Percentiles rank a stretch among this genome's conserved stretches.
Conservation (phyloP, 2,888 invertebrate genomes). For the Mechanitis mazaeus region DNA sequence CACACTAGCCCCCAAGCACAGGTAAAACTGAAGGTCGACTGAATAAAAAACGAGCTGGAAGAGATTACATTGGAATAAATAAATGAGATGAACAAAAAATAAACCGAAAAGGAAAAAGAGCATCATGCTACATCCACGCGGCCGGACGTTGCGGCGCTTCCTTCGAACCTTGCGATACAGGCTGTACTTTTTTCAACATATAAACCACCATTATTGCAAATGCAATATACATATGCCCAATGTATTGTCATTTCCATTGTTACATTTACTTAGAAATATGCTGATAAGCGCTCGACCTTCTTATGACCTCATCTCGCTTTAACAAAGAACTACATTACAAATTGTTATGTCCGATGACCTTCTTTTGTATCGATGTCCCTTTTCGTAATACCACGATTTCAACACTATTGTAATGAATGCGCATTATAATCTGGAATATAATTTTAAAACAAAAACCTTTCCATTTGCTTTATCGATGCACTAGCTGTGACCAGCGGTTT, state of each 20-base stretch:
- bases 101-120: slow-evolving; percentile 71
- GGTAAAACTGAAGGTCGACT: slow-evolving; percentile 76
- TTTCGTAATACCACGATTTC: not conserved
- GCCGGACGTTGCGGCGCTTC: slow-evolving; percentile 77
- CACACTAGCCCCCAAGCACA: slow-evolving; percentile 68
- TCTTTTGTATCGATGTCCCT: not conserved
- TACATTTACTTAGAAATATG: slow-evolving; percentile 35
- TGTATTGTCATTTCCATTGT: slow-evolving; percentile 29
- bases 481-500: too few relatives aligned
- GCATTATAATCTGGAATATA: not conserved
- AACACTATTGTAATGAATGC: not conserved
- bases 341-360: slow-evolving; percentile 30
- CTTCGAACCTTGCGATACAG: slow-evolving; percentile 66
- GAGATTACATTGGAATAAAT: slow-evolving; percentile 78
- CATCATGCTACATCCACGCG: slow-evolving; percentile 72
- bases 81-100: slow-evolving; percentile 78
- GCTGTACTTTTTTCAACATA: slow-evolving; percentile 36
- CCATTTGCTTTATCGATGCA: slow-evolving; percentile 16
- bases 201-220: slow-evolving; percentile 2
- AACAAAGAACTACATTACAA: slow-evolving; percentile 60
- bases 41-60: slow-evolving; percentile 76
- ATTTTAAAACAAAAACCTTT: slow-evolving; percentile 36
- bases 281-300: slow-evolving; percentile 43
- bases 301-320: slow-evolving; percentile 41
- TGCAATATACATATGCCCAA: not conserved